Conservation (phyloP, 2,113 vertebrate genomes). For the Chlorodrepanis virens region DNA sequence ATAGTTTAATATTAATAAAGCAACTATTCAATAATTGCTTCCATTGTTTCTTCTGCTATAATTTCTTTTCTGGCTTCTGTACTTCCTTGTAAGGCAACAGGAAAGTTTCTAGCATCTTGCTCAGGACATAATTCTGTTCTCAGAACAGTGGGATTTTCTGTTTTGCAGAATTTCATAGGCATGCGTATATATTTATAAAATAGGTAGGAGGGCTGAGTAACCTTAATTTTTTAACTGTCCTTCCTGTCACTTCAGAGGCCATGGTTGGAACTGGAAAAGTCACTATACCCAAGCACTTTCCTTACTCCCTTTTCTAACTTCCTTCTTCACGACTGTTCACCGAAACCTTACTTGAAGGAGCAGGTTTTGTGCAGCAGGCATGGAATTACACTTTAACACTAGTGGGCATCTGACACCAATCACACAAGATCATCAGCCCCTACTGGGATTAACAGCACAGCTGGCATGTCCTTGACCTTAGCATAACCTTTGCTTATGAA, state of each 20-base stretch:
- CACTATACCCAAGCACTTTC: neutral
- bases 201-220: neutral
- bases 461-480: neutral
- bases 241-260: neutral
- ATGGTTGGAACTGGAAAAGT: neutral
- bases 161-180: neutral
- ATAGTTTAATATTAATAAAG: neutral
- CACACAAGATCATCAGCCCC: neutral
- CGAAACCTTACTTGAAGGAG: neutral
- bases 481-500: neutral
- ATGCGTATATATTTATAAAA: rapidly evolving
- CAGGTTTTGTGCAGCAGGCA: neutral
- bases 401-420: neutral
- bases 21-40: neutral
- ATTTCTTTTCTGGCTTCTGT: neutral
- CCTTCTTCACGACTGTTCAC: neutral
- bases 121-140: neutral
- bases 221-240: neutral
- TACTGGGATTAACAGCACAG: neutral
- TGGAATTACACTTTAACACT: neutral
- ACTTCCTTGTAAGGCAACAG: neutral
- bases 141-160: neutral
- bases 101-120: neutral
- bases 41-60: neutral
- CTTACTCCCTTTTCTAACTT: neutral